Conservation (phyloP, 2,888 invertebrate species). For the Limnephilus auricula region DNA sequence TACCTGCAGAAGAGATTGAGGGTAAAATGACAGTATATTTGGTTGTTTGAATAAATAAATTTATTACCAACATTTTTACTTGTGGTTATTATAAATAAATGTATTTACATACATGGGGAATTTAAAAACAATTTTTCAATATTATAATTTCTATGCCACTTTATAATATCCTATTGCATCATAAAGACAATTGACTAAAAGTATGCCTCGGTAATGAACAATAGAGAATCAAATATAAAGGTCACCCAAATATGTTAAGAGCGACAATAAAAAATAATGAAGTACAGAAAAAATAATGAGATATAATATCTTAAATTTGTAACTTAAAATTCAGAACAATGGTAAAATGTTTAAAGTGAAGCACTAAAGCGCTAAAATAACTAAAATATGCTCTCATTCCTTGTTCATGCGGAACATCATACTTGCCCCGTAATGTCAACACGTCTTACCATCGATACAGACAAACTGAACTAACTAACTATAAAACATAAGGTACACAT, state of each 20-base stretch:
- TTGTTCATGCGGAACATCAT: slow-evolving; percentile 16
- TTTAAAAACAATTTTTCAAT: slow-evolving; percentile 45
- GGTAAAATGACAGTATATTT: slow-evolving; percentile 15
- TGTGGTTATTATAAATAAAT: slow-evolving; percentile 61
- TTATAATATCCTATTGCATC: slow-evolving; percentile 53
- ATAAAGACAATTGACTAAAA: slow-evolving; percentile 58
- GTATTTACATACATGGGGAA: slow-evolving; percentile 59
- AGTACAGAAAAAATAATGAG: slow-evolving; percentile 31
- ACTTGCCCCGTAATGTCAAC: slow-evolving; percentile 22
- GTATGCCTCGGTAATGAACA: slow-evolving; percentile 52
- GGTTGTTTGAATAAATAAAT: slow-evolving; percentile 56
- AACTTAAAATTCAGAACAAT: slow-evolving; percentile 46
- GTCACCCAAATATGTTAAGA: slow-evolving; percentile 14
- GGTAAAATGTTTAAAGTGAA: slow-evolving; percentile 50
- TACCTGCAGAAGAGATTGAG: not conserved
- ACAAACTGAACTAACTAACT: slow-evolving; percentile 19
- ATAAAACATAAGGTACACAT: slow-evolving; percentile 7
- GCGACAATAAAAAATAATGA: slow-evolving; percentile 15
- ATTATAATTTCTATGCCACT: slow-evolving; percentile 43
- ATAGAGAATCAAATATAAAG: slow-evolving; percentile 42
- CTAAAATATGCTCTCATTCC: slow-evolving; percentile 32
- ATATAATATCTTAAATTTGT: not conserved
- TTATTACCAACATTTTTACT: slow-evolving; percentile 53
- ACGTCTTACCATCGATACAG: slow-evolving; percentile 25
- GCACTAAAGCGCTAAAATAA: slow-evolving; percentile 48